phyloP scores from a whole-genome alignment of 1,140 invertebrate species.

The Meteorus sp. region DNA sequence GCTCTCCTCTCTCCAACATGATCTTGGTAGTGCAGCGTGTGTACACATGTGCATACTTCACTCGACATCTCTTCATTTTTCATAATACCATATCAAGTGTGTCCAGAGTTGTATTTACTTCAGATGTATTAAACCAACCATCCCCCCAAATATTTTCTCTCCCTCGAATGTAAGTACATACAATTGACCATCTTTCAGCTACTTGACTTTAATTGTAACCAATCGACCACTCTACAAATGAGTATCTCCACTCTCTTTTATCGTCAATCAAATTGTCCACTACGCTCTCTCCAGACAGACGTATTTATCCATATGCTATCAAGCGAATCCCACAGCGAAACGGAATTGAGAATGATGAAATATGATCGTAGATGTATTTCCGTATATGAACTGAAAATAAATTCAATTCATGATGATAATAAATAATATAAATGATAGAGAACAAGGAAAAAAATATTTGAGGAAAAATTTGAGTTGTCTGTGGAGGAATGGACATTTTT shows the following conservation, averaged over 20 bases:
- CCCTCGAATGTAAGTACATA: too few relatives aligned
- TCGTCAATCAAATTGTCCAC: slow-evolving; percentile 13
- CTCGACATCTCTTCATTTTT: too few relatives aligned
- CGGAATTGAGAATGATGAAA: too few relatives aligned
- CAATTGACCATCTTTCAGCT: too few relatives aligned
- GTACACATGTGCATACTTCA: too few relatives aligned
- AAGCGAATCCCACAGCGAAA: too few relatives aligned
- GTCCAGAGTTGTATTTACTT: background rate
- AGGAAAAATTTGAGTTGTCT: background rate
- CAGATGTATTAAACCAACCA: slow-evolving; percentile 12
- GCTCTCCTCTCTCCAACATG: slow-evolving; percentile 41
- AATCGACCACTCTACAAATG: slow-evolving; percentile 44
- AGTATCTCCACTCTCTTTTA: slow-evolving; percentile 35
- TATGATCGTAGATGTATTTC: background rate
- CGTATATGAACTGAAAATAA: background rate
- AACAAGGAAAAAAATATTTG: background rate
- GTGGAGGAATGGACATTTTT: background rate
- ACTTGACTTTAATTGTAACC: slow-evolving; percentile 49
- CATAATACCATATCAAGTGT: background rate
- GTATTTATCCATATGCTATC: background rate
- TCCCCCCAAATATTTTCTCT: background rate
- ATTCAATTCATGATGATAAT: too few relatives aligned
- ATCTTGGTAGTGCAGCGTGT: slow-evolving; percentile 8
- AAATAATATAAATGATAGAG: too few relatives aligned
- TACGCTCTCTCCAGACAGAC: slow-evolving; percentile 23